Evolutionary conservation across 1,140 invertebrate species (phyloP), one percentile per base, ranked within the genome.

Genomic region (Lepidurus apus): DNA sequence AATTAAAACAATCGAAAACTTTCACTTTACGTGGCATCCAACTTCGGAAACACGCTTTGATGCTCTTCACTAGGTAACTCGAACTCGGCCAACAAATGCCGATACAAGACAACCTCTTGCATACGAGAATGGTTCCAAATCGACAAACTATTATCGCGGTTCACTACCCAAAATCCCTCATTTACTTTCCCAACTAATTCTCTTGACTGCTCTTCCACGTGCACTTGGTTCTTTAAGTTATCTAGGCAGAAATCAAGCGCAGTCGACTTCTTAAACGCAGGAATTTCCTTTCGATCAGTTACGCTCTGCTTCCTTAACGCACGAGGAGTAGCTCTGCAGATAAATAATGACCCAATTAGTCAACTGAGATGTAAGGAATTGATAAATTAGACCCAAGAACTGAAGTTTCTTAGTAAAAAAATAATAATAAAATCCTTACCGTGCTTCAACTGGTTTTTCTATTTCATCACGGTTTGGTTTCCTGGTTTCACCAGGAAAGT

Each of bases 121-220:
- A 65, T n/a, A 65, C 53, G 53, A 17, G 17, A 21, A 65, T 65
- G 53, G n/a, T 17, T 65, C 53, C 53, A 65, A 65, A 65, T 65
- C 9, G 53, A 11, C 21, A 65, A 65, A 65, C 21, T 65, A 13
- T 65, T 9, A 65, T 65, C 6, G 9, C 53, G 8, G 2, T 65
- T n/a, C 53, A 17, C 13, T 7, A 65, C 53, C 53, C 53, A 65
- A 65, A 65, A 17, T 8, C 53, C 53, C 7, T 65, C 53, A 34
- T 34, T 34, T 21, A 65, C 53, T 65, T 65, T 13, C 21, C 83
- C 82, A 83, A 83, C 80, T 84, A 82, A 80, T 21, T 21, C 13
- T 21, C 6, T 9, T 65, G 13, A n/a, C 7, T 5, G 13, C 53
- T 9, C 13, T 65, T 7, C 21, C 13, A 13, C 53, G 7, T 65